Evolutionary conservation across 1,140 invertebrate species (phyloP), one percentile per base, ranked within the genome.

Genomic region (Battus philenor): DNA sequence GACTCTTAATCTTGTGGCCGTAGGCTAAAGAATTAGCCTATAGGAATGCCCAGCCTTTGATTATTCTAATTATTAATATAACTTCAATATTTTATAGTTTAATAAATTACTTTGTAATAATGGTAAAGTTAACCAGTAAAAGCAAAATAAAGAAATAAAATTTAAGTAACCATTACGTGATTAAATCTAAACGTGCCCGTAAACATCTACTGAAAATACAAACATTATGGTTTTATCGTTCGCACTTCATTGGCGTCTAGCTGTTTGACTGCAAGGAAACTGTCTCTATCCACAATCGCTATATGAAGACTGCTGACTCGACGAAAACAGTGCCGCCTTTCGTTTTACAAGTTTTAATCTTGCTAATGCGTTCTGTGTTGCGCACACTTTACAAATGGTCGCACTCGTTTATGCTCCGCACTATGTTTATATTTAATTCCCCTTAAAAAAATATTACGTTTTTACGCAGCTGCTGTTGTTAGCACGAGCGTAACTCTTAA

Each of bases 311-410:
- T 39, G 12, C 27, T 61, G 44, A 57, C 55, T 50, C 45, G 55
- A 44, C 45, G 53, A 59, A 68, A 53, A 57, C 61, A 55, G 58
- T 60, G 47, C 52, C 43, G 59, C 46, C 60, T 72, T 71, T 71
- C 61, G 68, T 66, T 71, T 73, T 73, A 60, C 66, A 66, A 65
- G 52, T 80, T 80, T 78, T 75, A 83, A 83, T 83, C 74, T 77
- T 63, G 54, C 72, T 83, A 80, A 83, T 83, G 79, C 66, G 58
- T 69, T 66, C 60, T 60, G 46, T 68, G 50, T 61, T 65, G 56
- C 48, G 48, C 50, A 59, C 65, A 56, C 60, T 76, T 68, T 60
- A 70, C 58, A 72, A 74, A 81, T 70, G 64, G 47, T 63, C 44
- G 54, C 50, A 39, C 44, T 44, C 54, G 49, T 52, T 66, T 64